Percentiles rank a stretch among this genome's conserved stretches.
Conservation (phyloP, 35 echinoderm and acorn worm genomes). For the Heliocidaris erythrogramma region DNA sequence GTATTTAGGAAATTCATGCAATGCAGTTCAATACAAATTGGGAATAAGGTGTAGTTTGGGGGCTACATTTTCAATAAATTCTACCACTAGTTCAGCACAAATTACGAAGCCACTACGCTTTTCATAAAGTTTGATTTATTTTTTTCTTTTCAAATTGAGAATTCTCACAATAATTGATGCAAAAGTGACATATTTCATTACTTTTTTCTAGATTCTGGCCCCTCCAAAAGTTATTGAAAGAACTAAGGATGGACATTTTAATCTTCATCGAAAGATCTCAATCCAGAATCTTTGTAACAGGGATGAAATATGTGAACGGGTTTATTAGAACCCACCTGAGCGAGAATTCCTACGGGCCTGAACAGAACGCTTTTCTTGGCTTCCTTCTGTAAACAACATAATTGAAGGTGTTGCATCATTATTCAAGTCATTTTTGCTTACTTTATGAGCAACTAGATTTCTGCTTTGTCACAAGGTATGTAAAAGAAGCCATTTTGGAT, state of each 20-base stretch:
- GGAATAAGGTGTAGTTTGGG: not conserved
- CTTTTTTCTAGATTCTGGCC: not conserved
- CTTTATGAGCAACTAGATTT: not conserved
- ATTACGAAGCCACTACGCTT: not conserved
- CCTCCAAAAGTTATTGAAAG: not conserved
- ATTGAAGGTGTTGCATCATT: not conserved
- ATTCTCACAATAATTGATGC: not conserved
- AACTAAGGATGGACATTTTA: not conserved
- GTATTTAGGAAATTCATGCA: not conserved
- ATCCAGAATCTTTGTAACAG: not conserved
- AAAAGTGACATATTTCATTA: not conserved
- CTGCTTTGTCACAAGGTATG: not conserved
- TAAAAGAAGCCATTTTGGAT: not conserved
- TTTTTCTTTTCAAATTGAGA: not conserved
- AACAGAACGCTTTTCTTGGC: conserved; percentile 20
- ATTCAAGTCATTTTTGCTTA: not conserved
- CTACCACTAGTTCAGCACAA: not conserved
- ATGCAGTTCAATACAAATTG: not conserved
- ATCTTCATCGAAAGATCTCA: not conserved
- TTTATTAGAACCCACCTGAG: conserved; percentile 29
- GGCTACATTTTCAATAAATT: not conserved
- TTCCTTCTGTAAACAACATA: conserved; percentile 10
- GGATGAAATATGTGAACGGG: not conserved
- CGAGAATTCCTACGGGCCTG: not conserved
- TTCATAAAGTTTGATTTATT: not conserved